A percentile compares a stretch with the other conserved stretches of the same genome.
Conservation (phyloP, 1,140 invertebrate genomes). For the Aphidius ervi region DNA sequence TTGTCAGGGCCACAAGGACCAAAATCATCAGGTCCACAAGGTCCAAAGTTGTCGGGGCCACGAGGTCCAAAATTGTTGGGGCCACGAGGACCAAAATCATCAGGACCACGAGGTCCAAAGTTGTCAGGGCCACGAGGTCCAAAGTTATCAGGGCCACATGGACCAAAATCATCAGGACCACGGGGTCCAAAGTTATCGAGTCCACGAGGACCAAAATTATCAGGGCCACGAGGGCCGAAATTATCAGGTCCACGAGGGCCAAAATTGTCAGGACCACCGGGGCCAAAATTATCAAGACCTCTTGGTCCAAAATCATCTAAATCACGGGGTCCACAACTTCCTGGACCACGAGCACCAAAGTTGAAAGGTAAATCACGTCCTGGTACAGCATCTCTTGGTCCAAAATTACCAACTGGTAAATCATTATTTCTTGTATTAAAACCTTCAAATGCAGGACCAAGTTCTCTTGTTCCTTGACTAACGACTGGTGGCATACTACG, state of each 20-base stretch:
- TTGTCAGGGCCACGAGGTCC: conserved; percentile 10
- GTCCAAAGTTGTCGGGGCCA: conserved; percentile 9
- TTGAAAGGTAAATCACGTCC: too few species aligned
- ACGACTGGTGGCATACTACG: neutral
- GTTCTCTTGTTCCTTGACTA: too few species aligned
- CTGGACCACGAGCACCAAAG: too few species aligned
- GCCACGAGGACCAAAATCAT: conserved; percentile 23
- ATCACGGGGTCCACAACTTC: too few species aligned
- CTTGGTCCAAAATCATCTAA: conserved; percentile 3
- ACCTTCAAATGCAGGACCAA: too few species aligned
- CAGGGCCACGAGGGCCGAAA: conserved; percentile 24
- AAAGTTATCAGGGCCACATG: conserved; percentile 8
- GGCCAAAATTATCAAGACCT: conserved; percentile 4
- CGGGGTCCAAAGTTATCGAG: conserved; percentile 16
- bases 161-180: conserved; percentile 16
- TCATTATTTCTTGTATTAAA: too few species aligned
- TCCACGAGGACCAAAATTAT: conserved; percentile 17
- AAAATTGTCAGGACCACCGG: conserved; percentile 5
- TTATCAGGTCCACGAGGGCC: conserved; percentile 31
- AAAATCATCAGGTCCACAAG: conserved; percentile 10
- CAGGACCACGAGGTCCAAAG: conserved; percentile 12
- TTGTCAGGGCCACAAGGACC: conserved; percentile 3
- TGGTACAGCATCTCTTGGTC: neutral
- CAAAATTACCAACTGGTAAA: neutral
- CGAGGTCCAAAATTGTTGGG: conserved; percentile 14